Base-by-base conservation (phyloP, 2,113 vertebrate species). In the Danionella cerebrum region DNA sequence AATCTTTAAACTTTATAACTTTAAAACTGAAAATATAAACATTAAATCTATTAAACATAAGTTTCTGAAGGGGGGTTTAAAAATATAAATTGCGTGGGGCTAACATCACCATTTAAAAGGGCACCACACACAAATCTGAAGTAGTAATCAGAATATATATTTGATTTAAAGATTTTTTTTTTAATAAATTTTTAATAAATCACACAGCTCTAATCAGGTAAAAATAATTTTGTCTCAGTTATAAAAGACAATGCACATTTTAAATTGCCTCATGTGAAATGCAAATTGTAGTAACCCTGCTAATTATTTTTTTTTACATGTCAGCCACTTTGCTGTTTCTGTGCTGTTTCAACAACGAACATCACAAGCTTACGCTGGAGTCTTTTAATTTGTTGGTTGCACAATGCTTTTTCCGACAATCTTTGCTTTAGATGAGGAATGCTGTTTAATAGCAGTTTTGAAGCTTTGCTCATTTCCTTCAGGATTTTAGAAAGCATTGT, bases 281-380 rank as follows among this genome's bases (percentile, higher is more conserved):
- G 58, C 48, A 67, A 35, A 42, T 59, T 63, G 60, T 38, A 50
- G 68, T 75, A 84, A 71, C 88, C 88, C 93, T 92, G 92, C 91
- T 95, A 94, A 95, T 87, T 90, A 72, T 90, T 94, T 92, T n/a
- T n/a, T n/a, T 85, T 88, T 65, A 65, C 76, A 29, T 24, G 14
- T 74, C 55, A 84, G 76, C 83, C 76, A 76, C 58, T 72, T 72
- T 69, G 81, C 66, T 62, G 22, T 82, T 39, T 65, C 71, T 38
- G n/a, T n/a, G n/a, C n/a, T 27, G 13, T 76, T 70, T 60, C 71
- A 4, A 71, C 65, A 52, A 65, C 69, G 67, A 81, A 72, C 79
- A 76, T 60, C 71, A 79, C 85, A 76, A 62, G 80, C 82, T 83
- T 84, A 74, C 83, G 82, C 78, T 22, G 35, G 69, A n/a, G 72